Conservation (phyloP, 2,113 vertebrate genomes). For the Cochlearius cochlearius region DNA sequence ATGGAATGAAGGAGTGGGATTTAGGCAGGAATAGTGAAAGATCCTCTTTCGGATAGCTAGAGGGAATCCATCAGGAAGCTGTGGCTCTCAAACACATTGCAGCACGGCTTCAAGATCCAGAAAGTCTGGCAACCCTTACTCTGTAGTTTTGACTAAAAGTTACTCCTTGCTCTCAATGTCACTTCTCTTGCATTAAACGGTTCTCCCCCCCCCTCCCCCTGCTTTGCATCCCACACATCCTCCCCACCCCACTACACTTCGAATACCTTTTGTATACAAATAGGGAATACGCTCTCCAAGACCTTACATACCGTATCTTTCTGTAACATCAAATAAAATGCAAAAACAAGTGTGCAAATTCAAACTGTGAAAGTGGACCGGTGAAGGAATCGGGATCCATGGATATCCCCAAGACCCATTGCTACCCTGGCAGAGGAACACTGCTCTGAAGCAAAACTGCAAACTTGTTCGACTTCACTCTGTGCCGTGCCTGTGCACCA, state of each 20-base stretch:
- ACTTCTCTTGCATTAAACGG: not conserved
- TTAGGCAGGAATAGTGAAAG: not conserved
- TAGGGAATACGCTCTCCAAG: not conserved
- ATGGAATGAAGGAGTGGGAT: not conserved
- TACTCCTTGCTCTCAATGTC: not conserved
- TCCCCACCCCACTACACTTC: not conserved
- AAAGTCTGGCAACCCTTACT: not conserved
- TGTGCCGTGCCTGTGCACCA: fast-evolving
- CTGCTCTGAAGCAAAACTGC: not conserved
- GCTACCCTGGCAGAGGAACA: not conserved
- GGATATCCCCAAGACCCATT: not conserved
- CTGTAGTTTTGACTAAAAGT: not conserved
- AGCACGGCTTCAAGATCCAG: not conserved
- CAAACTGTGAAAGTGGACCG: not conserved
- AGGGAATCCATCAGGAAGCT: not conserved
- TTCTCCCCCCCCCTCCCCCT: not conserved
- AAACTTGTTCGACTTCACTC: not conserved
- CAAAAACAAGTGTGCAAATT: not conserved
- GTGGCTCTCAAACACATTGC: not conserved
- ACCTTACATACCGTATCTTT: not conserved
- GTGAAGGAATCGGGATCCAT: not conserved
- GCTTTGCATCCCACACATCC: not conserved
- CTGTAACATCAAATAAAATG: not conserved
- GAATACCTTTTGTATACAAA: not conserved
- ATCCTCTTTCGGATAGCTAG: not conserved